phyloP scores from a whole-genome alignment of 2,888 invertebrate genomes.

The Drosophila putrida region DNA sequence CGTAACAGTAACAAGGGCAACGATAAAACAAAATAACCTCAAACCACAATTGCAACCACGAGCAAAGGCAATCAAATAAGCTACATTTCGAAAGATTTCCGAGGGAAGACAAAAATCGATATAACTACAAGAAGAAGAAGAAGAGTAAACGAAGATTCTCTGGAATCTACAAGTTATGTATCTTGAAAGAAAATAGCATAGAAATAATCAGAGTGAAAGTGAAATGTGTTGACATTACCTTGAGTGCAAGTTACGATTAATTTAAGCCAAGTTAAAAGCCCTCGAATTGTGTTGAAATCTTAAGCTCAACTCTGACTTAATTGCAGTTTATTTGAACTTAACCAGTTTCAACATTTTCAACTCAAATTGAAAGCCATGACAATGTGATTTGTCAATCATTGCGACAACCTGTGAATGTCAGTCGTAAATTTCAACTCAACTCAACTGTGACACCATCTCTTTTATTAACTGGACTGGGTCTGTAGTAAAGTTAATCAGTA shows the following conservation, averaged over 20 bases:
- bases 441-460: conserved; percentile 1
- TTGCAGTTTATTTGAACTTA: conserved; percentile 23
- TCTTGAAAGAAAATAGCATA: too few species aligned
- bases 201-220: conserved; percentile 31
- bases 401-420: conserved; percentile 9
- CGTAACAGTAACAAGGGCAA: conserved; percentile 55
- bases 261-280: not conserved
- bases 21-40: conserved; percentile 12
- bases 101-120: not conserved
- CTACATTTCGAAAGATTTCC: conserved; percentile 6
- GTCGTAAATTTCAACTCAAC: not conserved
- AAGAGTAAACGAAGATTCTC: not conserved
- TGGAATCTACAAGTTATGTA: not conserved
- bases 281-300: conserved; percentile 20
- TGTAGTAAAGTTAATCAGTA: not conserved
- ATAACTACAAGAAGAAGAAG: not conserved
- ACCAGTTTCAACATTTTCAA: conserved; percentile 8
- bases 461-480: not conserved
- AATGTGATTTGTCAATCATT: conserved; percentile 42
- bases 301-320: conserved; percentile 24
- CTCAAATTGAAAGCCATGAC: conserved; percentile 8
- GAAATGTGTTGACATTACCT: conserved; percentile 25
- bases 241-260: conserved; percentile 14
- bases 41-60: conserved; percentile 32
- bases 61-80: conserved; percentile 15